Evolutionary conservation across 92 coral and sea anemone species (phyloP).

Genomic region (Hydrozoanthus gracilis): DNA sequence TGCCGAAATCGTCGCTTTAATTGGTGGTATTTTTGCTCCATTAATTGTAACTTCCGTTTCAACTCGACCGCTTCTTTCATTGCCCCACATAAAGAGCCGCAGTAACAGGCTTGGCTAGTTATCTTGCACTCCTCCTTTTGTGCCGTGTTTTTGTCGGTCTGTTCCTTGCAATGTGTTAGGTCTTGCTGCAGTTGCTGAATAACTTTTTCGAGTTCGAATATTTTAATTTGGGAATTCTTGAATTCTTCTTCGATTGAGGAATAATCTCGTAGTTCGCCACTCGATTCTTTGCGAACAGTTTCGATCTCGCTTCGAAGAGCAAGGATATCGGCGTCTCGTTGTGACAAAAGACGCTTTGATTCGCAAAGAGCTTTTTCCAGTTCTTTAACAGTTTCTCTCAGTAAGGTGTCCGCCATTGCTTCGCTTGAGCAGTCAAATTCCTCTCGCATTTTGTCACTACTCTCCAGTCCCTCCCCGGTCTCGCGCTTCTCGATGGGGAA

Average conservation of each 20-base stretch:
- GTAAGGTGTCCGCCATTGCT: constrained; percentile 57
- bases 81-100: constrained; percentile 94
- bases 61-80: constrained; percentile 95
- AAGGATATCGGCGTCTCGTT: constrained; percentile 83
- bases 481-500: constrained; percentile 75
- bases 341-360: constrained; percentile 80
- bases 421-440: constrained; percentile 61
- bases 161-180: constrained; percentile 62
- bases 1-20: constrained; percentile 77
- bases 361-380: constrained; percentile 88
- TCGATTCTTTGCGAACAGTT: constrained; percentile 45
- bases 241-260: constrained; percentile 81
- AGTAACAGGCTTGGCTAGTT: constrained; percentile 78
- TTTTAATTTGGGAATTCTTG: constrained; percentile 74
- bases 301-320: constrained; percentile 81
- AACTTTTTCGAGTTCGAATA: constrained; percentile 80
- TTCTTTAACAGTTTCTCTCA: constrained; percentile 86
- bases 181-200: constrained; percentile 81
- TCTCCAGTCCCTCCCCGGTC: constrained; percentile 83
- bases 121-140: constrained; percentile 41
- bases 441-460: constrained; percentile 70
- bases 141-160: constrained; percentile 40
- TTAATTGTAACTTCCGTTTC: constrained; percentile 83
- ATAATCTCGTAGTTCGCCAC: constrained; percentile 49
- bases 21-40: constrained; percentile 83